Base-by-base conservation (phyloP, 2,113 vertebrate species). In the Papio anubis region DNA sequence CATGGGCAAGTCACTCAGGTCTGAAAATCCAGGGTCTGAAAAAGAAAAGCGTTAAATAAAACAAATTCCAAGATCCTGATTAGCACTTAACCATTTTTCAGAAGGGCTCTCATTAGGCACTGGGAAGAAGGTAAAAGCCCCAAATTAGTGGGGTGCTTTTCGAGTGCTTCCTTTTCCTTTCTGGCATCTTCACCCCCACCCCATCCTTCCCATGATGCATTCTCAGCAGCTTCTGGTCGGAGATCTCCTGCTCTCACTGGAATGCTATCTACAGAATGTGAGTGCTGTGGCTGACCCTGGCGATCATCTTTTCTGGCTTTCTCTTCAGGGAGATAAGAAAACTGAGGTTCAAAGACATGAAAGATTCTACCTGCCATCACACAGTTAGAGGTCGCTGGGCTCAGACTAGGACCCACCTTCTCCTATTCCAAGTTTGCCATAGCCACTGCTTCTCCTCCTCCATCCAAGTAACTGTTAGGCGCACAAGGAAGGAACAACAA, bases 151-250 rank as follows among this genome's bases (percentile, higher is more conserved):
- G 16, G 8, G 5, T 40, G 8, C 48, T 59, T 59, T 73, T 43
- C 13, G 43, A 8, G 16, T 21, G 35, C 23, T 78, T 83, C 40
- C 59, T 40, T n/a, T 16, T 72, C 30, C 43, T 18, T 50, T 52
- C 91, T 21, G 21, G 35, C 16, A 17, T 43, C 76, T 66, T 68
- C 3, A 21, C 30, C 16, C n/a, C 57, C 40, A 50, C 2, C 6
- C 59, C 1, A 45, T 14, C 13, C 8, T 3, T 6, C 6, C 16
- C 27, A 8, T 0, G 0, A 5, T 25, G n/a, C 23, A n/a, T 5
- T 61, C 13, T 30, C 18, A 5, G 57, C 38, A 35, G 5, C 8
- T 18, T 30, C 68, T 18, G 16, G 32, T 3, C 11, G 10, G 2
- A 23, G 88, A 73, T 32, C 6, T 3, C 21, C 17, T 25, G 17